Base-by-base conservation (phyloP, 92 coral and sea anemone genomes). In the Epizoanthus fatuus region DNA sequence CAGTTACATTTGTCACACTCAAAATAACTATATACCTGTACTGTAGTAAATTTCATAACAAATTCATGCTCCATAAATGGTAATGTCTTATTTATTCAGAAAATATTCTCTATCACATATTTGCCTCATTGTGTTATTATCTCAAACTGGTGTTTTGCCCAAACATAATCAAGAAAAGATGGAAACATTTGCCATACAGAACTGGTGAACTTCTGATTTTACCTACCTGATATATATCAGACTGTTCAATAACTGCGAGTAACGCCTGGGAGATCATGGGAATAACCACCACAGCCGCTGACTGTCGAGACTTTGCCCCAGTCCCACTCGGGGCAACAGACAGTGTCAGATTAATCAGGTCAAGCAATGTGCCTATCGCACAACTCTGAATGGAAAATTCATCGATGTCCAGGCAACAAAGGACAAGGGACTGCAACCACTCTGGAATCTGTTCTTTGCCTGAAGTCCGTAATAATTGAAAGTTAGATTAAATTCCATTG, bases 331-430 rank as follows among this genome's bases (percentile, higher is more conserved):
- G 95, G 8, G 90, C 86, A 25, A 97, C 99, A 32, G 99, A 97
- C 80, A 97, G 79, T 15, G 99, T 97, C 80, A 97, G 83, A 87
- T 97, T 97, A 12, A 97, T 89, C 5, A 97, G 92, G 70, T 97
- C 99, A 53, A 97, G 88, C 77, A 97, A 88, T 3, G 99, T 97
- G 35, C 98, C 93, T 8, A 97, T 96, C 7, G 99, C 96, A 45
- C 98, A 93, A 57, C 99, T 97, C 79, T 95, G 99, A 69, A 97
- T 87, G 72, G 95, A 91, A 76, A 97, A 97, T 16, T 95, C 96
- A 40, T 86, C 86, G 25, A 95, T 94, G 63, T 92, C 93, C 76
- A 91, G 96, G 74, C 98, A 97, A 79, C 99, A 97, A 42, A 91
- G 75, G 67, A 97, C 84, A 10, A 97, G 85, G 29, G 98, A 94